These are phyloP conservation scores for Acleris laterana DNA, from an alignment of 2,888 invertebrate genomes.

Conservation along the genomic window DNA sequence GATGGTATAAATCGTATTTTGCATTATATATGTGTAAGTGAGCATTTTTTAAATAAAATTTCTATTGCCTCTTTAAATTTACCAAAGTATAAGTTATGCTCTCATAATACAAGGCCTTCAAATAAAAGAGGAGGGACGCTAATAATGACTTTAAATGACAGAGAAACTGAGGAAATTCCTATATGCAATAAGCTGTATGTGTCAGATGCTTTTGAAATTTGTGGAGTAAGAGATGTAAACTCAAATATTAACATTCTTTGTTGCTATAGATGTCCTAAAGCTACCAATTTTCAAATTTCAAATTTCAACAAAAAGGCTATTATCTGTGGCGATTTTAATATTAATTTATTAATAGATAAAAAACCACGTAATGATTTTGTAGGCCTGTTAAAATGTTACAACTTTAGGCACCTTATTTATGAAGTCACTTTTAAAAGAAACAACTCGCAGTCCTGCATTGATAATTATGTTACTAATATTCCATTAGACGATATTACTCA, in stretches of 20 bases:
- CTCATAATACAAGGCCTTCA: constrained; percentile 1
- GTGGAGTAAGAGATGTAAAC: no score
- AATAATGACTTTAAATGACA: neutral
- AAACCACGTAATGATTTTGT: no score
- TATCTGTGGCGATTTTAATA: no score
- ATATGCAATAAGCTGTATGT: constrained; percentile 8
- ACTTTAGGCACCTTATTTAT: constrained; percentile 6
- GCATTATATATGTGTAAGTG: constrained; percentile 9
- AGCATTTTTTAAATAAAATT: constrained; percentile 12
- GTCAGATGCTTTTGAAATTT: constrained; percentile 6
- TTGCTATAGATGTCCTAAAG: constrained; percentile 12
- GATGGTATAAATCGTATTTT: neutral
- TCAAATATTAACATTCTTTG: no score
- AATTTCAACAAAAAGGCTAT: no score
- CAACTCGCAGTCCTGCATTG: constrained; percentile 9
- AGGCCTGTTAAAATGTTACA: no score
- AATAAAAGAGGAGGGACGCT: constrained; percentile 10
- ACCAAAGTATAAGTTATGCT: neutral
- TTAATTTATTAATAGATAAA: no score
- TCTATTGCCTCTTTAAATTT: neutral
- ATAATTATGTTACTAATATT: constrained; percentile 12
- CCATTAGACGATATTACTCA: neutral
- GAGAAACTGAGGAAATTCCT: neutral
- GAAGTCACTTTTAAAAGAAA: constrained; percentile 12
- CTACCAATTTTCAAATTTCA: no score